Percentiles rank a stretch among this genome's conserved stretches.
Evolutionary conservation across 2,113 vertebrate genomes (phyloP).

Genomic region (Ellobius talpinus): DNA sequence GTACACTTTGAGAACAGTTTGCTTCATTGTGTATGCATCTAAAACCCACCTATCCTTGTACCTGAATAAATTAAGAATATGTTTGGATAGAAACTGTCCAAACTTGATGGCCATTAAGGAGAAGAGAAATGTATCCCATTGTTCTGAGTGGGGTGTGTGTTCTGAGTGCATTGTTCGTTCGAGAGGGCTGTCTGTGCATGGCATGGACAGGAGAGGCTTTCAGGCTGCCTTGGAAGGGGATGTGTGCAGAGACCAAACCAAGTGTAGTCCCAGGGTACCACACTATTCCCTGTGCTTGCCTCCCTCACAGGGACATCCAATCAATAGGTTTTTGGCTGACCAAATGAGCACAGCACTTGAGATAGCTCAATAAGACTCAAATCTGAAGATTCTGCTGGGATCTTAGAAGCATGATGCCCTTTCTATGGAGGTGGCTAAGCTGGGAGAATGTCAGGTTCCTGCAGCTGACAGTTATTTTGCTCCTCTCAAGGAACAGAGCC

Average conservation of each 20-base stretch:
- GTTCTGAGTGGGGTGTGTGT: background rate
- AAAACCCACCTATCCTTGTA: background rate
- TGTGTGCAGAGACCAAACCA: background rate
- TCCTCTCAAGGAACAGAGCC: background rate
- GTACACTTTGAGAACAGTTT: background rate
- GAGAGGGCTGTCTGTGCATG: background rate
- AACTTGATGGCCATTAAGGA: background rate
- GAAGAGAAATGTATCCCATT: background rate
- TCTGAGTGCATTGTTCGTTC: background rate
- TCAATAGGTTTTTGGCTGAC: background rate
- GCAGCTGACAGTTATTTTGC: background rate
- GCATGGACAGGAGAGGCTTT: background rate
- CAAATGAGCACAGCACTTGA: background rate
- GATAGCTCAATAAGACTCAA: background rate
- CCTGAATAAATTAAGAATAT: background rate
- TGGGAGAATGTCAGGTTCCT: background rate
- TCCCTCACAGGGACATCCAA: background rate
- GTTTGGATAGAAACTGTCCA: background rate
- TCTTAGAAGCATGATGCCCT: background rate
- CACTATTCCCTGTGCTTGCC: background rate
- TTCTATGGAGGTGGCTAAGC: background rate
- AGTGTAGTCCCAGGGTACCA: background rate
- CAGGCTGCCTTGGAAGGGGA: background rate
- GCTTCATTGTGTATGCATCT: background rate
- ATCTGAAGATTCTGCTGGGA: background rate